Evolutionary conservation across 2,888 invertebrate genomes (phyloP), one percentile per base, ranked within the genome.

Genomic region (Mythimna albipuncta): DNA sequence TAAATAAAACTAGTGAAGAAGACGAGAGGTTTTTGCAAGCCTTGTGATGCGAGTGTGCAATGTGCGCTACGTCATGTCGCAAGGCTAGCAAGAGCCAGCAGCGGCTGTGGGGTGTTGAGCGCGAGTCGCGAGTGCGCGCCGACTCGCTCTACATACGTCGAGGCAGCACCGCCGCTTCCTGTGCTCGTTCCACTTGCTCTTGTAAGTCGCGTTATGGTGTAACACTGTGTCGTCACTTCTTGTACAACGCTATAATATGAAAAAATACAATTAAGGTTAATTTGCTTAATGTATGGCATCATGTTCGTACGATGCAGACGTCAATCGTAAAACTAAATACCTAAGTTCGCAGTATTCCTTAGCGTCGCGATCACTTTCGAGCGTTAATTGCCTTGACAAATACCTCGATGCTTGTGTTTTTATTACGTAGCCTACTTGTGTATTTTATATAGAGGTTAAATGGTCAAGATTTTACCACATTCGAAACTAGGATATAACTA

Each of bases 141-240:
- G 66, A 64, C 81, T 55, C 81, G 84, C 83, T 83, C 83, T 64
- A 79, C 76, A 83, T 81, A 78, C 81, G 19, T 50, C 32, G 16
- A 6, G 11, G 16, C 16, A 44, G 62, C 21, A 58, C 59, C 38
- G 65, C 62, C 41, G 67, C 64, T 76, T 72, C 79, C 75, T 77
- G 75, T 61, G 75, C 79, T 74, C 65, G 84, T 54, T 75, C 72
- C 70, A 71, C 69, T 72, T 54, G 32, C 47, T 70, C 66, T 63
- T 61, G 47, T 81, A 75, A 63, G 69, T 77, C 79, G 78, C 74
- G 73, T 65, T 73, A 78, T 82, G 67, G 57, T 67, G 77, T 72
- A 78, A 77, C 72, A 72, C 63, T 73, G 64, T 80, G 80, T 78
- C 75, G 41, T 58, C 63, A 77, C 70, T 55, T 72, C 44, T 82